A percentile compares a stretch with the other conserved stretches of the same genome.
phyloP scores from a whole-genome alignment of 1,140 invertebrate species.

The Leucophenga varia region DNA sequence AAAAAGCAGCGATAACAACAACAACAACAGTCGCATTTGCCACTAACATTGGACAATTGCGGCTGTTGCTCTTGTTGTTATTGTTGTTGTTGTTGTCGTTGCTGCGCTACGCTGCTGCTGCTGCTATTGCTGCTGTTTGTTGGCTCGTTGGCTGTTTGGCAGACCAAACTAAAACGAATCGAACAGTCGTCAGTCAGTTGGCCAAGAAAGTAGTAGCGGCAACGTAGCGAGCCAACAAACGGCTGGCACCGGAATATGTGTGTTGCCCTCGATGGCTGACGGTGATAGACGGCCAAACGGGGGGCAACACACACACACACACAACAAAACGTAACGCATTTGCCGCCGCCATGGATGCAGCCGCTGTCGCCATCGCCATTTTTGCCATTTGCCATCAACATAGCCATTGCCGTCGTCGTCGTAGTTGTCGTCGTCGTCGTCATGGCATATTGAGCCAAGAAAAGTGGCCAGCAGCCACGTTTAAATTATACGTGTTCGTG shows the following conservation, averaged over 20 bases:
- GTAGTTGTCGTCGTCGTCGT: slow-evolving; percentile 11
- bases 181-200: slow-evolving; percentile 56
- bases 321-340: too few species aligned
- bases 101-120: not conserved
- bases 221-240: slow-evolving; percentile 53
- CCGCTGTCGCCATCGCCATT: not conserved
- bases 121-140: slow-evolving; percentile 4
- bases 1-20: slow-evolving; percentile 32
- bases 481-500: too few species aligned
- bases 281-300: too few species aligned
- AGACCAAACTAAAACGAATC: slow-evolving; percentile 27
- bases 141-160: slow-evolving; percentile 44
- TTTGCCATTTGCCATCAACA: too few species aligned
- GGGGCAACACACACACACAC: too few species aligned
- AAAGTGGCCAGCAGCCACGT: slow-evolving; percentile 39
- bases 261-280: too few species aligned
- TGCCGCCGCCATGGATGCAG: slow-evolving; percentile 19
- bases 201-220: slow-evolving; percentile 56
- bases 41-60: too few species aligned
- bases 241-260: slow-evolving; percentile 41
- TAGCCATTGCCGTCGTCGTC: not conserved
- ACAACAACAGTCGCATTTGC: slow-evolving; percentile 18
- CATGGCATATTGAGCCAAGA: slow-evolving; percentile 53
- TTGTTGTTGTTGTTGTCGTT: slow-evolving; percentile 1
- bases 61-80: too few species aligned